Percentiles rank a stretch among this genome's conserved stretches.
Evolutionary conservation across 1,140 invertebrate species (phyloP).

Genomic region (Philaenus spumarius): DNA sequence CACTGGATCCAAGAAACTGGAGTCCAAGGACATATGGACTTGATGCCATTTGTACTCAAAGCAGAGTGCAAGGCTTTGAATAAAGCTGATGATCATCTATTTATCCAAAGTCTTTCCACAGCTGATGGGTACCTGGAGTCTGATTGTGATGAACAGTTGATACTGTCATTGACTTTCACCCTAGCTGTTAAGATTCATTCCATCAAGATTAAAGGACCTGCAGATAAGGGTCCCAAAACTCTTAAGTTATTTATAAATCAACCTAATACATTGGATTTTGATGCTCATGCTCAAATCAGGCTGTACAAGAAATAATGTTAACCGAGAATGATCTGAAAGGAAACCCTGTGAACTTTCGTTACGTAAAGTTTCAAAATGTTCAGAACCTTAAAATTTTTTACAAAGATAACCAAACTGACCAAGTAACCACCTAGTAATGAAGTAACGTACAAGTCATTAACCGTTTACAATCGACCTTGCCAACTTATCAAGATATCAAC

Average conservation of each 20-base stretch:
- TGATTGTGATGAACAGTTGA: too few relatives aligned
- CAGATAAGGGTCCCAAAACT: slow-evolving; percentile 85
- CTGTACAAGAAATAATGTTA: slow-evolving; percentile 84
- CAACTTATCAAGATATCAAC: too few relatives aligned
- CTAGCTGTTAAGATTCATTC: slow-evolving; percentile 97
- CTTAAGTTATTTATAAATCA: slow-evolving; percentile 97
- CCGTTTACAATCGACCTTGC: too few relatives aligned
- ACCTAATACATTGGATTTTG: slow-evolving; percentile 94
- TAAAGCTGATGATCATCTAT: too few relatives aligned
- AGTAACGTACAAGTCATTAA: too few relatives aligned
- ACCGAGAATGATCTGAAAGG: slow-evolving; percentile 75
- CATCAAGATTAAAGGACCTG: slow-evolving; percentile 84
- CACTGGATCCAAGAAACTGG: too few relatives aligned
- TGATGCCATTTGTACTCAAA: too few relatives aligned
- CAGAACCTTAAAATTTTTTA: slow-evolving; percentile 93
- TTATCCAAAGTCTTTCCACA: too few relatives aligned
- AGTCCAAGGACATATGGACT: too few relatives aligned
- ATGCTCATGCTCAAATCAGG: slow-evolving; percentile 77
- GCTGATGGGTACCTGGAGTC: too few relatives aligned
- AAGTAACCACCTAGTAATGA: too few relatives aligned
- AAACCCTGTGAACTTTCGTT: slow-evolving; percentile 75
- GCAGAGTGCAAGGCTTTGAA: too few relatives aligned
- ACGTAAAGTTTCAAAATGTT: slow-evolving; percentile 98
- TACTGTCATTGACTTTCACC: slow-evolving; percentile 82
- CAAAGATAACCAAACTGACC: slow-evolving; percentile 83